Evolutionary conservation across 2,888 invertebrate species (phyloP), one percentile per base, ranked within the genome.

Genomic region (Drosophila rubida): DNA sequence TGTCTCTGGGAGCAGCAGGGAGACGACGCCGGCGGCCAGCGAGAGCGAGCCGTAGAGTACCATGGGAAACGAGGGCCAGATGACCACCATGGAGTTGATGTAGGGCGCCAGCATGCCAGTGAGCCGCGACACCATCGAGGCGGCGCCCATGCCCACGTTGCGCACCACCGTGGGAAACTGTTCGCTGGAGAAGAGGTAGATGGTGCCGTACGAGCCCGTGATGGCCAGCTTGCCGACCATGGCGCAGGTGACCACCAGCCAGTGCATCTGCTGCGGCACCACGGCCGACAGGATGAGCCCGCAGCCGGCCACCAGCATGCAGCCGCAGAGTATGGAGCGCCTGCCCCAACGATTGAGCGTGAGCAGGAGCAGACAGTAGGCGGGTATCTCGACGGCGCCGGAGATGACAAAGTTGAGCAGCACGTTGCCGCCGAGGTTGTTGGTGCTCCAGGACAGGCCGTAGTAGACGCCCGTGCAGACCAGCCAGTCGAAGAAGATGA

Each of bases 81-180:
- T 92, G 32, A 92, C 90, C 16, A 92, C 92, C 72, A 96, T 89
- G n/a, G 95, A 94, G 13, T 96, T 96, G 2, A 97, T 94, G 87
- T 96, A 97, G 0, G 97, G 97, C 1, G 97, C 91, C 67, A 91
- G 61, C 62, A 92, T 91, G 4, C 92, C 91, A 22, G 97, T 97
- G 68, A 97, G 93, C 80, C 98, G 94, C 0, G 97, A 97, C 63
- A 95, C 95, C 93, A 97, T 97, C 0, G 97, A 97, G 23, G 97
- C 95, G 8, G 96, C 93, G 0, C 98, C 98, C 55, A 98, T 95
- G 0, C 96, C 97, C 37, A 96, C 95, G 90, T 97, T 98, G 51
- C 98, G 93, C 41, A 96, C 94, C 13, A 95, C 95, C 6, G 95
- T 95, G 13, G 95, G 95, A 82, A 95, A 96, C 88, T 95, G 95